Base-by-base conservation (phyloP, 2,113 vertebrate species). In the Caloenas nicobarica region DNA sequence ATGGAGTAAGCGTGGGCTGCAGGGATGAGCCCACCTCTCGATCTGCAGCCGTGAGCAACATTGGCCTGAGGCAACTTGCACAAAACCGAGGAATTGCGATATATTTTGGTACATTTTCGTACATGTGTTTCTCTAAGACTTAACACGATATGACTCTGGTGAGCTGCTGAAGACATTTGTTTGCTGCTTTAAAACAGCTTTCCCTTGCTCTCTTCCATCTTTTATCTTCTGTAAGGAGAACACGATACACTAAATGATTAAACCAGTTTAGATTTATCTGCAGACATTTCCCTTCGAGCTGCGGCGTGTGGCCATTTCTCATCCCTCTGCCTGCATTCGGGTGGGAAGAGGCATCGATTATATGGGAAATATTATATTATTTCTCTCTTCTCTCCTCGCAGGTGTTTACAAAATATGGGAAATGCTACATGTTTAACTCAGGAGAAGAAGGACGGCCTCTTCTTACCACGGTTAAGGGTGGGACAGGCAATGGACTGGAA, bases 401-500 rank as follows among this genome's bases (percentile, higher is more conserved):
- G 99, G 99, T 99, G 96, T 99, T 99, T 98, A 99, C 99, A 97
- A 98, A 99, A 92, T 99, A 99, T 38, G 99, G 99, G 88, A 99
- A 99, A 97, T 99, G 99, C 97, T 99, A 99, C 98, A 99, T 99
- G 99, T 99, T 99, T 97, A 99, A 99, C 94, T 99, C 99, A 72
- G 99, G 98, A 66, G 99, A 99, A 97, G 99, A 99, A 60, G 99
- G 99, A 57, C 98, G 99, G 87, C 98, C 98, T 73, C 98, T 99
- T 69, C 99, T 99, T 91, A 99, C 99, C 87, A 99, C 99, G 0
- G 99, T 99, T 97, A 99, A 99, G 95, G 99, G 99, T 36, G 99
- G 99, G 15, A 99, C 99, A 29, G 99, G 99, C 84, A 99, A 99
- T 50, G 99, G 99, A 19, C 96, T 99, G 96, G 99, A 99, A 98